Base-by-base conservation (phyloP, 2,888 invertebrate genomes). In the Ophioninae sp. region DNA sequence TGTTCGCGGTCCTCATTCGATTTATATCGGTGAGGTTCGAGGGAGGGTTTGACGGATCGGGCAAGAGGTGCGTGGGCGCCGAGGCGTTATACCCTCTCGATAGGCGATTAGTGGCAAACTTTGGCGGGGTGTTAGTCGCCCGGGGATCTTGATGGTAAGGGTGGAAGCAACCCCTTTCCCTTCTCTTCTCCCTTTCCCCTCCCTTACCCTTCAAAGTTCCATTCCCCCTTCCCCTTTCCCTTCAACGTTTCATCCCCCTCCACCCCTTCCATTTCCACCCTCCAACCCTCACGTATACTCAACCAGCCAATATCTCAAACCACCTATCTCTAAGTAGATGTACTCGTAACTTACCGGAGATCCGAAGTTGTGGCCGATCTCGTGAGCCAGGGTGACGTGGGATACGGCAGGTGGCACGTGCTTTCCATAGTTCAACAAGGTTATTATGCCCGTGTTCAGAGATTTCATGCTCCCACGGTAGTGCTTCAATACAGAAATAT, bases 361-460 rank as follows among this genome's bases (percentile, higher is more conserved):
- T 87, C 99, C 99, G 93, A 99, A 99, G 93, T 99, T 99, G 92
- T 99, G 99, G 22, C 99, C 99, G 88, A 97, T 97, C 94, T 99
- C 99, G 93, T 99, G 99, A 7, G 99, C 99, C 86, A 99, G 94
- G 2, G 99, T 99, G 84, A 99, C 94, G 93, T 99, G 98, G 71
- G 98, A 98, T 64, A 99, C 99, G 94, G 98, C 98, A 0, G 98
- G 97, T 85, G 99, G 98, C 85, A 99, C 99, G 41, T 98, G 94
- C 91, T 97, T 97, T 92, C 98, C 98, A 94, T 99, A 99, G 94
- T 99, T 99, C 86, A 99, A 97, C 92, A 99, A 97, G 6, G 99
- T 99, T 86, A 99, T 99, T 92, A 99, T 99, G 86, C 99, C 99
- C 0, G 99, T 99, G 94, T 99, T 99, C 86, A 99, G 94, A 85